phyloP scores from a whole-genome alignment of 2,113 vertebrate species.

The Laterallus jamaicensis region DNA sequence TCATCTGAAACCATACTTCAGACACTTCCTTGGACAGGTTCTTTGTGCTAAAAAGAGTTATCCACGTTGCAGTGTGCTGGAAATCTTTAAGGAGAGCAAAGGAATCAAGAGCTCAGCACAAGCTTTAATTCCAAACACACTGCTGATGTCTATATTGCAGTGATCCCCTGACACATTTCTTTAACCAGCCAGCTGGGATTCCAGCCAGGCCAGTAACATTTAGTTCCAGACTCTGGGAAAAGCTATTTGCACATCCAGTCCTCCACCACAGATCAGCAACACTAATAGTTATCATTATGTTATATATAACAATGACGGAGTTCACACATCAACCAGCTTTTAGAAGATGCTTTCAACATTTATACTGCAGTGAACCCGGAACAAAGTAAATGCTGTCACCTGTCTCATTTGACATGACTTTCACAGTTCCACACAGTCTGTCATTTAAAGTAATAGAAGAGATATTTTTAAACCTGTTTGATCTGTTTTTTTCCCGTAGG shows the following conservation, averaged over 20 bases:
- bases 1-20: background rate
- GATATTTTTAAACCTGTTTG: slow-evolving; percentile 4
- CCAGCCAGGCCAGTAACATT: background rate
- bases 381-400: background rate
- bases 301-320: background rate
- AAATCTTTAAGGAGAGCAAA: slow-evolving; percentile 23
- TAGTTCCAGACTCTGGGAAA: background rate
- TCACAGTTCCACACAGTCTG: background rate
- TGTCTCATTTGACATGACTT: background rate
- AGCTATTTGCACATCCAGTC: background rate
- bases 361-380: background rate
- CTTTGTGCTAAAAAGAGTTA: slow-evolving; percentile 2
- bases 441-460: background rate
- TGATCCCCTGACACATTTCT: background rate
- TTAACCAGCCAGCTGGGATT: slow-evolving; percentile 1
- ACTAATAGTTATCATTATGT: background rate
- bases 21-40: background rate
- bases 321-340: background rate
- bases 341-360: background rate
- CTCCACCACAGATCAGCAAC: background rate
- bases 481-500: background rate
- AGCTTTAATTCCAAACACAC: background rate
- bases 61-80: background rate
- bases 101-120: slow-evolving; percentile 6
- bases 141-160: slow-evolving; percentile 22